Percentiles rank a stretch among this genome's conserved stretches.
Evolutionary conservation across 2,113 vertebrate species (phyloP).

Genomic region (Panthera uncia): DNA sequence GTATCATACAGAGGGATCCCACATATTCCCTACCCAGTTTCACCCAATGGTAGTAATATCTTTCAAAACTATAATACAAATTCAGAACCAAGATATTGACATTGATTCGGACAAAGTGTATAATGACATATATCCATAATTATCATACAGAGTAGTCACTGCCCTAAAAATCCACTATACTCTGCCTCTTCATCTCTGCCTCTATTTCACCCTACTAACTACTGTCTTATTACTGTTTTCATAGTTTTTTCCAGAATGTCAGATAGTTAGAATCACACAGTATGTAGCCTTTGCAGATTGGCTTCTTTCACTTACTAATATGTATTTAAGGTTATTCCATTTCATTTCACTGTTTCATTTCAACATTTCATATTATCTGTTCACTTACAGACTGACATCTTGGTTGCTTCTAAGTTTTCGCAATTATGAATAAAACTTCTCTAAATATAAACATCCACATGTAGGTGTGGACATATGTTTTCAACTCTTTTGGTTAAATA

Average conservation of each 20-base stretch:
- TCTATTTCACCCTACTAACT: not conserved
- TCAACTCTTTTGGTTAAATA: not conserved
- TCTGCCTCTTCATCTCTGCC: not conserved
- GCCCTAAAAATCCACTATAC: not conserved
- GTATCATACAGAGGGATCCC: not conserved
- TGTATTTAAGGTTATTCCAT: not conserved
- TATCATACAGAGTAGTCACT: not conserved
- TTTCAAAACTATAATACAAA: not conserved
- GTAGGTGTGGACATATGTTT: not conserved
- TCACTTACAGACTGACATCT: not conserved
- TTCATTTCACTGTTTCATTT: too few species aligned
- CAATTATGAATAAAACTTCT: not conserved
- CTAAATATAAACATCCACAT: not conserved
- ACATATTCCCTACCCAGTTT: not conserved
- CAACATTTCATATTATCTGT: not conserved
- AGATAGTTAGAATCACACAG: not conserved
- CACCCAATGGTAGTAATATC: not conserved
- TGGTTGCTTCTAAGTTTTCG: not conserved
- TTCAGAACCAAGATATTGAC: not conserved
- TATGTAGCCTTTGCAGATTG: not conserved
- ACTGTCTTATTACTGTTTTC: not conserved
- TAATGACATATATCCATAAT: not conserved
- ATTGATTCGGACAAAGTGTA: not conserved
- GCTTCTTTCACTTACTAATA: not conserved
- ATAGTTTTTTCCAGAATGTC: not conserved